phyloP scores from a whole-genome alignment of 2,797 vertebrate genomes.

The Allobates femoralis region DNA sequence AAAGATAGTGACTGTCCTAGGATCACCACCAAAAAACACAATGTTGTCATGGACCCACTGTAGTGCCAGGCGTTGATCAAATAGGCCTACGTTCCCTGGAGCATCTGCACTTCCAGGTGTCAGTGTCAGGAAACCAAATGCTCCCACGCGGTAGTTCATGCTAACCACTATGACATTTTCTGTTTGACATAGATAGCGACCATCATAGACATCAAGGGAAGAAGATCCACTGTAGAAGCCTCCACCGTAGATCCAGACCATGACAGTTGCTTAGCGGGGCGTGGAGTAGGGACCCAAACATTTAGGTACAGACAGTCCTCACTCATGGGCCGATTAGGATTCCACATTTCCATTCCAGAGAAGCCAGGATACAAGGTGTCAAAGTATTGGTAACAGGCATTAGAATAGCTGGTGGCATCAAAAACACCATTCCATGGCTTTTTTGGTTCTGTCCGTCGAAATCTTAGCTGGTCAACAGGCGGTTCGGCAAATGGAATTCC shows the following conservation, averaged over 20 bases:
- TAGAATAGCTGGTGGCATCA: constrained; percentile 79
- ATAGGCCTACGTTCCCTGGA: constrained; percentile 88
- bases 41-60: constrained; percentile 90
- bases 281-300: constrained; percentile 85
- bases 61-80: constrained; percentile 90
- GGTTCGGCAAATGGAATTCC: constrained; percentile 90
- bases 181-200: constrained; percentile 83
- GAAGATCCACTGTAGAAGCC: constrained; percentile 91
- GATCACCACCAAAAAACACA: constrained; percentile 86
- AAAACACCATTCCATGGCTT: constrained; percentile 78
- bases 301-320: constrained; percentile 95
- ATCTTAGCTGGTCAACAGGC: constrained; percentile 82
- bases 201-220: constrained; percentile 91
- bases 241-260: constrained; percentile 94
- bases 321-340: constrained; percentile 89
- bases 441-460: constrained; percentile 83
- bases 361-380: constrained; percentile 88
- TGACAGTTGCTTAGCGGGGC: constrained; percentile 84
- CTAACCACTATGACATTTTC: constrained; percentile 88
- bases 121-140: constrained; percentile 90
- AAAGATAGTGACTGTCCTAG: constrained; percentile 88
- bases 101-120: constrained; percentile 85
- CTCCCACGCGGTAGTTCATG: constrained; percentile 91
- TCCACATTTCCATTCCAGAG: constrained; percentile 92
- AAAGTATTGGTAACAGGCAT: constrained; percentile 86